Conservation (phyloP, 2,888 invertebrate genomes). For the Anodontia alba region DNA sequence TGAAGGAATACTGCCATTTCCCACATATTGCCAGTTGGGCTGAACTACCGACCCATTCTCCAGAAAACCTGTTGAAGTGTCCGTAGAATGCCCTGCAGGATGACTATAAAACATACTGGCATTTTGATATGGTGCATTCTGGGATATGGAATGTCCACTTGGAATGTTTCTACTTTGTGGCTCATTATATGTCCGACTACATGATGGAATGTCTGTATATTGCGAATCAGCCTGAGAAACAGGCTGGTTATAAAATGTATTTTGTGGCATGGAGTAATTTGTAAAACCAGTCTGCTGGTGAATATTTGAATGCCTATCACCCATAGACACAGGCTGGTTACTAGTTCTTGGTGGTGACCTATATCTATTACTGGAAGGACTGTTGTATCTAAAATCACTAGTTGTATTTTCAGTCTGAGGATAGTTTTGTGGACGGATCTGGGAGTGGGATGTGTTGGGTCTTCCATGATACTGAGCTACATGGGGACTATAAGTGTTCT, state of each 20-base stretch:
- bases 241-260: conserved; percentile 5
- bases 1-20: conserved; percentile 36
- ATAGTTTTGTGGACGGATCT: not conserved
- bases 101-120: not conserved
- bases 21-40: conserved; percentile 58
- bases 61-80: not conserved
- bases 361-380: conserved; percentile 11
- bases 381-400: not conserved
- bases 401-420: not conserved
- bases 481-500: not conserved
- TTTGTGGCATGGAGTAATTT: conserved; percentile 4
- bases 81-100: not conserved
- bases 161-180: conserved; percentile 4
- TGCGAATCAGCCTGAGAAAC: not conserved
- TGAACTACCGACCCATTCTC: conserved; percentile 15
- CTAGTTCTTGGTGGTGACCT: not conserved
- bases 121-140: not conserved
- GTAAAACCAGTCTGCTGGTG: not conserved
- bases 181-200: not conserved
- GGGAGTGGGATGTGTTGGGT: not conserved
- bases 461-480: not conserved
- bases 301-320: not conserved
- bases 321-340: not conserved
- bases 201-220: not conserved
- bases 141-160: not conserved